phyloP scores from a whole-genome alignment of 2,797 vertebrate genomes.

The Parambassis ranga region DNA sequence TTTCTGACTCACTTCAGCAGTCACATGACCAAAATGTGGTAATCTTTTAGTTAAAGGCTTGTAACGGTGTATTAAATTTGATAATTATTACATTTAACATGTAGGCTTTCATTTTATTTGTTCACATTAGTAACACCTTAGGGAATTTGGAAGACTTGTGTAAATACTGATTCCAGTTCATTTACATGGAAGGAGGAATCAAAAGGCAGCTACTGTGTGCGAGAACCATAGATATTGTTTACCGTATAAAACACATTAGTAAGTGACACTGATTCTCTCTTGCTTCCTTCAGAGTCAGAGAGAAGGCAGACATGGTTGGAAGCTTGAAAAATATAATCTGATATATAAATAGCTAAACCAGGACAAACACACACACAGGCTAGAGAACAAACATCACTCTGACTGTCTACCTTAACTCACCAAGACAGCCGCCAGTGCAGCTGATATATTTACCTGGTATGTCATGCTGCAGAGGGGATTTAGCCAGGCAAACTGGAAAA shows the following conservation, averaged over 20 bases:
- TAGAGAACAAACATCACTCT: slow-evolving; percentile 19
- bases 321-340: slow-evolving; percentile 43
- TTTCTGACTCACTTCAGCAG: too few species aligned
- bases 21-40: too few species aligned
- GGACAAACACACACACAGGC: slow-evolving; percentile 5
- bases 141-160: too few species aligned
- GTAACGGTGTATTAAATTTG: too few species aligned
- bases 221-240: neutral
- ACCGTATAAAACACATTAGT: neutral
- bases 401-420: slow-evolving; percentile 19
- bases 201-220: neutral
- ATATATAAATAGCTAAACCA: slow-evolving; percentile 32
- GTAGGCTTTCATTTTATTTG: too few species aligned
- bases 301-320: slow-evolving; percentile 31
- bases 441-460: slow-evolving; percentile 32
- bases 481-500: slow-evolving; percentile 20
- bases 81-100: too few species aligned
- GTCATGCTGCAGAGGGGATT: slow-evolving; percentile 25
- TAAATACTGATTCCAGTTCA: too few species aligned
- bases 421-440: neutral
- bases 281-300: slow-evolving; percentile 2
- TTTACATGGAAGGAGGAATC: neutral
- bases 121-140: too few species aligned
- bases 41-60: too few species aligned
- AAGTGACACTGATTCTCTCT: neutral